These are phyloP conservation scores for Mus spretus DNA, from an alignment of 2,797 vertebrate genomes.

Conservation along the genomic window DNA sequence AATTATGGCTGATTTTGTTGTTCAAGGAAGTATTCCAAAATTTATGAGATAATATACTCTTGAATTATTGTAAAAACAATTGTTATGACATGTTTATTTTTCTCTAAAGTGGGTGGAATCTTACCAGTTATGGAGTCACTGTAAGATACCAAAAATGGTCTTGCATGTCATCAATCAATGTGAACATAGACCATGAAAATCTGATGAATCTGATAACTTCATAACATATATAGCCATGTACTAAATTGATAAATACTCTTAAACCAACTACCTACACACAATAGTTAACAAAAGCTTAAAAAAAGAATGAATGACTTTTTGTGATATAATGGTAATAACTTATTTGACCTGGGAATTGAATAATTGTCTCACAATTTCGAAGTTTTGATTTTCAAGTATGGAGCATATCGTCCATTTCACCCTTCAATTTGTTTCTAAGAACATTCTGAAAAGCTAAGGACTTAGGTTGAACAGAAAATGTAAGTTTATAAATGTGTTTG, in stretches of 20 bases:
- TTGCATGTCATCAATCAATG: not conserved
- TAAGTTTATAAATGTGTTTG: not conserved
- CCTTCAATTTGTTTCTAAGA: not conserved
- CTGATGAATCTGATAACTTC: not conserved
- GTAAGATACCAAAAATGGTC: not conserved
- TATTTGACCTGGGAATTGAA: not conserved
- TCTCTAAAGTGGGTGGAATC: not conserved
- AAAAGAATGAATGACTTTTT: not conserved
- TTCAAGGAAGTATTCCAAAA: not conserved
- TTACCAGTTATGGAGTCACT: not conserved
- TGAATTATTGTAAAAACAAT: conserved; percentile 42
- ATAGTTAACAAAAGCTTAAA: not conserved
- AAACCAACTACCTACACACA: not conserved
- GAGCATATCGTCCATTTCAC: no score
- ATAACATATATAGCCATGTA: not conserved
- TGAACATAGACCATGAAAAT: not conserved
- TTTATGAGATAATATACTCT: not conserved
- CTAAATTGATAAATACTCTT: not conserved
- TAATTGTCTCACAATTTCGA: not conserved
- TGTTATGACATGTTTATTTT: not conserved
- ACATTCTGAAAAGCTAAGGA: not conserved
- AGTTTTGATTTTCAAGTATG: not conserved
- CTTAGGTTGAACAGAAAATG: not conserved
- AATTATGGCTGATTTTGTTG: not conserved
- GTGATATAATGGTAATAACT: not conserved